Base-by-base conservation (phyloP, 2,113 vertebrate species). In the Sinocyclocheilus anophthalmus region DNA sequence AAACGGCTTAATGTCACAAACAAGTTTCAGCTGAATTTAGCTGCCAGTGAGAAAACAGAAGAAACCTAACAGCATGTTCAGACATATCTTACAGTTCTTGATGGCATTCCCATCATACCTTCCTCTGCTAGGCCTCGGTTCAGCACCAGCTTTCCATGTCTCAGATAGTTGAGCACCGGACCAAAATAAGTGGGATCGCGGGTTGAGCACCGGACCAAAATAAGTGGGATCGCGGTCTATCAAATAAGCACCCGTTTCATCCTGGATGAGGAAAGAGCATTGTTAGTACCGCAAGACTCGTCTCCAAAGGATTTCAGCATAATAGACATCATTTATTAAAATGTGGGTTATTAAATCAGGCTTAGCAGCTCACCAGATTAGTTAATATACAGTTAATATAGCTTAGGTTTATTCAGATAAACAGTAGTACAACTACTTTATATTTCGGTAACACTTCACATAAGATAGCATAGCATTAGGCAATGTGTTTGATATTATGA, bases 221-320 rank as follows among this genome's bases (percentile, higher is more conserved):
- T 99, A 99, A n/a, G 97, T 96, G 0, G 98, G 97, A 91, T 99
- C 98, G 94, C 98, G 92, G 95, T 99, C 98, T 89, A 99, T 99
- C 93, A 99, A 94, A 94, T 99, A 99, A 92, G 97, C 98, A 93
- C 98, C 98, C 4, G 96, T 98, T 93, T 99, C 98, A 93, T 99
- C 98, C 98, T 99, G 4, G 55, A 85, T 12, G 20, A 50, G 45
- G 7, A 78, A 61, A 83, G 1, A 33, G 33, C 12, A 0, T 10
- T 5, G 9, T 75, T 13, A 73, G 81, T 39, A 11, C 1, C 4
- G 5, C 18, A 7, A 45, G 45, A 65, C 22, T 67, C 0, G 4
- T 48, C 14, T 81, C 16, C n/a, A 42, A 67, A 26, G 63, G 11
- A 5, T 53, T 48, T 39, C 18, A 53, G 18, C 8, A 53, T 83